These are phyloP conservation scores for Aelia acuminata DNA, from an alignment of 2,888 invertebrate genomes.

Conservation along the genomic window DNA sequence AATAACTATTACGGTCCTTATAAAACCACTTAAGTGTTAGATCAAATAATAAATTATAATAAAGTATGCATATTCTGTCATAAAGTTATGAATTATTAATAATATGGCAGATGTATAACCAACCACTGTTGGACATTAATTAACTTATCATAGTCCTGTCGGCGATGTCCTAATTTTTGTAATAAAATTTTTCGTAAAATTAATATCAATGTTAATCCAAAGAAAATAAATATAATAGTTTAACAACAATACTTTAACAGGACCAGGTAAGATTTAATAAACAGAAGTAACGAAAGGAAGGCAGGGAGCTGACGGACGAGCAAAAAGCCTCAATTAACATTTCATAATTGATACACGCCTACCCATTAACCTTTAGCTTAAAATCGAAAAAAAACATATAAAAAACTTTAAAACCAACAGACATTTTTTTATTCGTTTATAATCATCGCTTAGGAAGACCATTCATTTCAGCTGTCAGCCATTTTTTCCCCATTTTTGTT, in stretches of 20 bases:
- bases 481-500: conserved; percentile 42
- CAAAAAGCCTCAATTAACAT: conserved; percentile 55
- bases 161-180: too few relatives aligned
- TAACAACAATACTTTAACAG: neutral
- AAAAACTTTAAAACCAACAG: conserved; percentile 46
- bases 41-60: too few relatives aligned
- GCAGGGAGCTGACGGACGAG: conserved; percentile 31
- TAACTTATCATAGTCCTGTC: too few relatives aligned
- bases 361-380: conserved; percentile 51
- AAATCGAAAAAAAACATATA: neutral
- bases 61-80: too few relatives aligned
- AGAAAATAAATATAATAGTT: neutral
- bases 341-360: conserved; percentile 60
- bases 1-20: too few relatives aligned
- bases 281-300: conserved; percentile 44
- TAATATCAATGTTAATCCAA: too few relatives aligned
- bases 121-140: too few relatives aligned
- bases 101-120: too few relatives aligned
- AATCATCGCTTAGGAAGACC: conserved; percentile 32
- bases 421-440: conserved; percentile 19
- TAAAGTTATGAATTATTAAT: too few relatives aligned
- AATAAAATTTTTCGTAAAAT: too few relatives aligned
- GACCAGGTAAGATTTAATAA: conserved; percentile 23
- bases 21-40: too few relatives aligned
- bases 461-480: conserved; percentile 57